Conservation (phyloP, 2,888 invertebrate species). For the Idaea biselata region DNA sequence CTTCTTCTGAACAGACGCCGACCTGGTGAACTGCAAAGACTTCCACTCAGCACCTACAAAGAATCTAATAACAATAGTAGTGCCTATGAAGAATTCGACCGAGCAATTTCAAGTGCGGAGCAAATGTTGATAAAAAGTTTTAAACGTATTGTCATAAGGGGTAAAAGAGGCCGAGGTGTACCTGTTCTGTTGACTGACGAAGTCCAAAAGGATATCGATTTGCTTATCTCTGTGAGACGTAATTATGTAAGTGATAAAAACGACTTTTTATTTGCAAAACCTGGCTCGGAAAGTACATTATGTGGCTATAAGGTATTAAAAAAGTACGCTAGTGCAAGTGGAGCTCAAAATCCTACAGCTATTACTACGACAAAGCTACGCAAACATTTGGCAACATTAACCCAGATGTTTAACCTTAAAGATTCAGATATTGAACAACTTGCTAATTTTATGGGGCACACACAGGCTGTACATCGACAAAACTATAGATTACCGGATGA, state of each 20-base stretch:
- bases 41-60: conserved; percentile 16
- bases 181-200: conserved; percentile 27
- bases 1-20: conserved; percentile 18
- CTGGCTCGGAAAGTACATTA: conserved; percentile 4
- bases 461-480: conserved; percentile 18
- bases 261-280: conserved; percentile 25
- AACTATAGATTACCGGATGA: conserved; percentile 21
- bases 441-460: conserved; percentile 27
- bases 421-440: no score
- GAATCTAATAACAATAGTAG: conserved; percentile 15
- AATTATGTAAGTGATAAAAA: conserved; percentile 18
- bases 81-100: conserved; percentile 27
- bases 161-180: conserved; percentile 27
- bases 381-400: conserved; percentile 29
- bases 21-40: conserved; percentile 21
- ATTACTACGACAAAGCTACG: conserved; percentile 23
- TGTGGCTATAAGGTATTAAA: conserved; percentile 22
- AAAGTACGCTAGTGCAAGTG: conserved; percentile 24
- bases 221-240: conserved; percentile 15
- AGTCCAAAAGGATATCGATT: conserved; percentile 25
- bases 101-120: conserved; percentile 21
- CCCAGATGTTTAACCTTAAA: conserved; percentile 16
- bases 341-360: conserved; percentile 22
- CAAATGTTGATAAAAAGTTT: conserved; percentile 24
- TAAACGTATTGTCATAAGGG: conserved; percentile 26